A percentile compares a stretch with the other conserved stretches of the same genome.
phyloP scores from a whole-genome alignment of 2,888 invertebrate genomes.

The Octonoba sinensis region DNA sequence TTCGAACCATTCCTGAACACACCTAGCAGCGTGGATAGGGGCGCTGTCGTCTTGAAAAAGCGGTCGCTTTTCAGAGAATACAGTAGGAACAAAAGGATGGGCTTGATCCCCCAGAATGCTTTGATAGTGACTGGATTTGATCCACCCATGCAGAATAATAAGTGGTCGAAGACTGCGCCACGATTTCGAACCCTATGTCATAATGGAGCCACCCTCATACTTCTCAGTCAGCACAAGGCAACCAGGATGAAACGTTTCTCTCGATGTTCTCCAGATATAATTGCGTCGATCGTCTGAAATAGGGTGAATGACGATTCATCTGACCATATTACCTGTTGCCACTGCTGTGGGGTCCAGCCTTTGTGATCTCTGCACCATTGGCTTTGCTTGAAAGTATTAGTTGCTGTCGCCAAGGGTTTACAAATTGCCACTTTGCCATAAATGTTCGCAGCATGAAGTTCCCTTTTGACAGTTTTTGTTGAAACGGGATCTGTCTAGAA shows the following conservation, averaged over 20 bases:
- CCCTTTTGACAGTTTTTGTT: too few species aligned
- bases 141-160: constrained; percentile 37
- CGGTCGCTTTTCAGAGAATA: too few species aligned
- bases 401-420: neutral
- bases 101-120: constrained; percentile 22
- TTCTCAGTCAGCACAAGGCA: constrained; percentile 25
- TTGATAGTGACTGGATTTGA: too few species aligned
- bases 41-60: too few species aligned
- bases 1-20: too few species aligned
- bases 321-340: too few species aligned
- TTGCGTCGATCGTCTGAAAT: neutral
- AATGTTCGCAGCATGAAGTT: constrained; percentile 8
- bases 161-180: constrained; percentile 17
- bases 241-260: constrained; percentile 13
- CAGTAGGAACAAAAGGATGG: too few species aligned
- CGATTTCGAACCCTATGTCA: constrained; percentile 15
- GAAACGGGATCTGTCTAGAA: neutral
- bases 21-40: too few species aligned
- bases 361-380: too few species aligned
- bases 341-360: too few species aligned
- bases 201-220: constrained; percentile 17
- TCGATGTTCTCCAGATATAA: constrained; percentile 19
- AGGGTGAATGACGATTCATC: too few species aligned
- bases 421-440: neutral
- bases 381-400: constrained; percentile 10